Conservation (phyloP, 2,797 vertebrate genomes). For the Astyanax mexicanus region DNA sequence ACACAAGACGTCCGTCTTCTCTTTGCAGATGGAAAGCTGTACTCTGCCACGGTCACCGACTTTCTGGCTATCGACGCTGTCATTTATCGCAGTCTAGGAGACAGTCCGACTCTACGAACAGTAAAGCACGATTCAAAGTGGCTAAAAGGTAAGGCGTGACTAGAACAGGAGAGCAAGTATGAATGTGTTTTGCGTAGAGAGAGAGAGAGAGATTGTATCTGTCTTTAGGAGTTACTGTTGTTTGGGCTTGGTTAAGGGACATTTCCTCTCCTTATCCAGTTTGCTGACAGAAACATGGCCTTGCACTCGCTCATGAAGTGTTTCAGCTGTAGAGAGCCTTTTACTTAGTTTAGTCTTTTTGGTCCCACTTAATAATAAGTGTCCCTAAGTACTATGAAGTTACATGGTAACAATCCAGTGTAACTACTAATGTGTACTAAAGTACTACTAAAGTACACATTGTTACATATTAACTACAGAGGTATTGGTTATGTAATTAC, state of each 20-base stretch:
- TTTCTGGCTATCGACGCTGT: conserved; percentile 98
- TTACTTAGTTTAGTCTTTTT: conserved; percentile 13
- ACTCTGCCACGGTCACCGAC: conserved; percentile 98
- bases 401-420: no score
- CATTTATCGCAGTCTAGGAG: conserved; percentile 98
- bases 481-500: no score
- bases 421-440: no score
- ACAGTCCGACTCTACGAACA: conserved; percentile 96
- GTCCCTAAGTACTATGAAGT: no score
- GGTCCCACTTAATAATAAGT: no score
- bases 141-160: conserved; percentile 90
- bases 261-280: conserved; percentile 8
- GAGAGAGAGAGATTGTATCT: neutral
- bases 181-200: neutral
- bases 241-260: neutral
- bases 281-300: conserved; percentile 11
- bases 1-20: conserved; percentile 41
- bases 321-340: neutral
- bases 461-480: no score
- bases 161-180: neutral
- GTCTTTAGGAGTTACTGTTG: neutral
- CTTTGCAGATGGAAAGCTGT: conserved; percentile 92
- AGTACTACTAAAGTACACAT: no score
- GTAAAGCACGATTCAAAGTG: conserved; percentile 99
- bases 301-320: neutral